phyloP scores from a whole-genome alignment of 2,888 invertebrate species.

The Anaspis maculata region DNA sequence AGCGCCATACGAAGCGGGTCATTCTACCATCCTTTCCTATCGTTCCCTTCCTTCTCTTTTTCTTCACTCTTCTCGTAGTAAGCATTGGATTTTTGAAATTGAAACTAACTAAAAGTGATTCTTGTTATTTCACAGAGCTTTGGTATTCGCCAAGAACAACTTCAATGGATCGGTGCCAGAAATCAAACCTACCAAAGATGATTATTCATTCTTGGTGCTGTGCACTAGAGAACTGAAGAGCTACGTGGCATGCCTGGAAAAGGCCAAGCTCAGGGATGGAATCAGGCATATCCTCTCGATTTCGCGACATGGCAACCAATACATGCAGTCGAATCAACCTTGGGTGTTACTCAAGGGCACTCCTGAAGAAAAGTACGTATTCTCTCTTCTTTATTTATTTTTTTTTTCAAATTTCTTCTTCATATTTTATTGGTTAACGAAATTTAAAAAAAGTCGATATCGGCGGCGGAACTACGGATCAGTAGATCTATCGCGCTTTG shows the following conservation, averaged over 20 bases:
- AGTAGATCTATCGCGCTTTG: no score
- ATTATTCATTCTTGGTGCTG: conserved; percentile 65
- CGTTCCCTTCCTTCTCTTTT: not conserved
- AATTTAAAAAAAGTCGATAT: no score
- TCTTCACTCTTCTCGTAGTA: conserved; percentile 3
- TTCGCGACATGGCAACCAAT: conserved; percentile 91
- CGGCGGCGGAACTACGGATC: no score
- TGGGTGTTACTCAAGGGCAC: conserved; percentile 89
- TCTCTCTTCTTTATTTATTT: no score
- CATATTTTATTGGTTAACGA: no score
- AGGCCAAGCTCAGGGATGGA: conserved; percentile 74
- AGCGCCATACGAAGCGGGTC: no score
- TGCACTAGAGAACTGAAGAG: conserved; percentile 69
- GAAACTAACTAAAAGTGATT: conserved; percentile 1
- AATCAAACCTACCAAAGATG: conserved; percentile 55
- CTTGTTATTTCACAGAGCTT: conserved; percentile 50
- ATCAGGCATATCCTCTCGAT: conserved; percentile 77
- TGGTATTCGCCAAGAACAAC: conserved; percentile 80
- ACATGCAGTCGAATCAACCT: conserved; percentile 89
- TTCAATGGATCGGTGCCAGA: conserved; percentile 64
- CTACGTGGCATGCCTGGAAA: conserved; percentile 67
- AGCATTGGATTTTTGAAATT: not conserved
- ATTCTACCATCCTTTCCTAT: no score
- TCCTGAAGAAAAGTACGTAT: conserved; percentile 61
- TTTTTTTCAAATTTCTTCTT: no score